These are phyloP conservation scores for Anisognathus igniventris DNA, from an alignment of 2,797 vertebrate species.

Conservation along the genomic window DNA sequence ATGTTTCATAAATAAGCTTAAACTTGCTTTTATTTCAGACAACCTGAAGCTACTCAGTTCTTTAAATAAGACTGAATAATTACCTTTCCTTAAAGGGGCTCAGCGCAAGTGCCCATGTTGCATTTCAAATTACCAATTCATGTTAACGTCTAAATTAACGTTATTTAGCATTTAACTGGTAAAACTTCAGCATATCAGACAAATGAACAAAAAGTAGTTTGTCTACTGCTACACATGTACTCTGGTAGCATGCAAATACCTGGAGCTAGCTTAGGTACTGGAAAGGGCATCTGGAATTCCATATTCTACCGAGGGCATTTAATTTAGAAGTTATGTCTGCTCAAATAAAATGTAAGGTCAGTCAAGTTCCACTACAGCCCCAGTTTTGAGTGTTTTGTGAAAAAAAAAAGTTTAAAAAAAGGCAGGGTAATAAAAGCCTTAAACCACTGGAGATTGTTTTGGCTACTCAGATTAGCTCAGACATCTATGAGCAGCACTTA, in stretches of 20 bases:
- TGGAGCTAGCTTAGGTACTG: not conserved
- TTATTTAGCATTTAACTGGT: not conserved
- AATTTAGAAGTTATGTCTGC: accelerated
- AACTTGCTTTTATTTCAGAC: not conserved
- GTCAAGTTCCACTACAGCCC: not conserved
- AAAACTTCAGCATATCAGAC: not conserved
- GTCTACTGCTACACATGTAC: accelerated
- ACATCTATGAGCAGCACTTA: not conserved
- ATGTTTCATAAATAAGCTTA: not conserved
- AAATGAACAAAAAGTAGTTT: not conserved
- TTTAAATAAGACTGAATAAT: not conserved
- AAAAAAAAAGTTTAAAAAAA: not conserved
- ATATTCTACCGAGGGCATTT: not conserved
- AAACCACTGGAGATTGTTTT: not conserved
- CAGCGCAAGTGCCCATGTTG: not conserved
- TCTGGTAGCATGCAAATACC: accelerated
- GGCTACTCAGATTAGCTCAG: not conserved
- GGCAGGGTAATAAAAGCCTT: not conserved
- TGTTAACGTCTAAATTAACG: not conserved
- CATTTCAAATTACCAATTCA: not conserved
- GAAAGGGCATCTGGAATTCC: not conserved
- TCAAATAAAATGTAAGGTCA: not conserved
- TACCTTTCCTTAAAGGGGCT: not conserved
- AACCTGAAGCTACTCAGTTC: not conserved
- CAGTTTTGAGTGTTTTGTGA: not conserved